These are phyloP conservation scores for Chaetodon auriga DNA, from an alignment of 2,113 vertebrate species.

Conservation along the genomic window DNA sequence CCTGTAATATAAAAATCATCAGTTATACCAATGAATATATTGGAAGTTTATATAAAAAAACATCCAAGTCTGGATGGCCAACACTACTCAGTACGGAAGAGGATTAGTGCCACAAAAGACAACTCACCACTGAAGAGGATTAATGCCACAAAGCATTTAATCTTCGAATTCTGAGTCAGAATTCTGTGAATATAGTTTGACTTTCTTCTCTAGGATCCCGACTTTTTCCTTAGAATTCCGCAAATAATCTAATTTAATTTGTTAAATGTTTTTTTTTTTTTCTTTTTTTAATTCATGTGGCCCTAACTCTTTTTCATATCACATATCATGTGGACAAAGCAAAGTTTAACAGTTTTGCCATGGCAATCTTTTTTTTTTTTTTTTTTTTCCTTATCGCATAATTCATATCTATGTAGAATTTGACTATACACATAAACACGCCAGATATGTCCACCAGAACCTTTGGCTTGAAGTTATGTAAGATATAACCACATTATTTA, in stretches of 20 bases:
- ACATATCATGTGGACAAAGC: slow-evolving; percentile 83
- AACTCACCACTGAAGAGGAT: slow-evolving; percentile 73
- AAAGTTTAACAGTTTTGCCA: slow-evolving; percentile 89
- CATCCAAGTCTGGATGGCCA: slow-evolving; percentile 86
- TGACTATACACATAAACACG: slow-evolving; percentile 84
- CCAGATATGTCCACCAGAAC: slow-evolving; percentile 83
- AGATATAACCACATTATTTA: slow-evolving; percentile 84
- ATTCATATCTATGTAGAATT: slow-evolving; percentile 84
- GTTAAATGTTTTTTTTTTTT: too few relatives aligned
- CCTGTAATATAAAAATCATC: slow-evolving; percentile 96
- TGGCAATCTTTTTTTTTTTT: slow-evolving; percentile 85
- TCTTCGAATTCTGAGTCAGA: not conserved
- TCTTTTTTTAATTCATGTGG: not conserved
- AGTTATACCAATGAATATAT: slow-evolving; percentile 95
- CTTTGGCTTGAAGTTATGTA: slow-evolving; percentile 93
- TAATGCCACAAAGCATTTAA: slow-evolving; percentile 24
- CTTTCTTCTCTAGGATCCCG: not conserved
- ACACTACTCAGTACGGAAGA: slow-evolving; percentile 82
- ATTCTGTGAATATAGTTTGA: slow-evolving; percentile 8
- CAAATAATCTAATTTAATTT: not conserved
- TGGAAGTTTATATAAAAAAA: slow-evolving; percentile 94
- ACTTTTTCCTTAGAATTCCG: not conserved
- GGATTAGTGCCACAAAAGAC: slow-evolving; percentile 37
- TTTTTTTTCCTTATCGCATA: slow-evolving; percentile 50
- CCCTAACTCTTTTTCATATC: slow-evolving; percentile 25